Base-by-base conservation (phyloP, 30 jellyfish, hydroid and myxozoan species). In the Rhopilema esculentum region DNA sequence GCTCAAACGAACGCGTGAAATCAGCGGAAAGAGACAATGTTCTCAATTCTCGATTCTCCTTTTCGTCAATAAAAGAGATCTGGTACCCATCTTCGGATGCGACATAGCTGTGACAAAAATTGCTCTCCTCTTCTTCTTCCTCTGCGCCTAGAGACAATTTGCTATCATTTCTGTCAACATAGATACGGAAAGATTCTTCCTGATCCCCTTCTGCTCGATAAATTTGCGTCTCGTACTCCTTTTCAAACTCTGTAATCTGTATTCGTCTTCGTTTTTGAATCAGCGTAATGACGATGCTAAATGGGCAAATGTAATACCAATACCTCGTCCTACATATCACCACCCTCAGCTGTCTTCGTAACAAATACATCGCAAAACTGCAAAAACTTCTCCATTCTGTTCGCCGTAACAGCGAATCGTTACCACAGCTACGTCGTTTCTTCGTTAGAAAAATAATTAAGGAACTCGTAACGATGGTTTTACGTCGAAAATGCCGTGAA, bases 281-380 rank as follows among this genome's bases (percentile, higher is more conserved):
- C 24, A 61, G 48, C 22, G 18, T 57, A 49, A 68, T 22, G 15
- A 48, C 23, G 0, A 83, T 8, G 51, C 85, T 69, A 29, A 63
- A 83, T 19, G 92, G 92, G 49, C 92, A 83, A 49, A 83, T 68
- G 80, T 68, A 68, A 53, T 83, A 83, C 92, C 92, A 83, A 31
- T 29, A 52, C 0, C 52, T 19, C 0, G 92, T 83, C 31, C 72
- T 50, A 17, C 77, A 26, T 17, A 83, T 27, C 18, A 69, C 27
- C 0, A 83, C n/a, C 25, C 92, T 69, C 18, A 67, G 62, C 28
- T 6, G 32, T 21, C 92, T 65, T 30, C 50, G 1, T 65, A 71
- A 30, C 29, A 12, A 49, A 26, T 67, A 28, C 33, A 51, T 29
- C 49, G 25, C 70, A 24, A 67, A 22, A 23, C 26, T 17, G 66